Base-by-base conservation (phyloP, 2,888 invertebrate genomes). In the Nezara viridula region DNA sequence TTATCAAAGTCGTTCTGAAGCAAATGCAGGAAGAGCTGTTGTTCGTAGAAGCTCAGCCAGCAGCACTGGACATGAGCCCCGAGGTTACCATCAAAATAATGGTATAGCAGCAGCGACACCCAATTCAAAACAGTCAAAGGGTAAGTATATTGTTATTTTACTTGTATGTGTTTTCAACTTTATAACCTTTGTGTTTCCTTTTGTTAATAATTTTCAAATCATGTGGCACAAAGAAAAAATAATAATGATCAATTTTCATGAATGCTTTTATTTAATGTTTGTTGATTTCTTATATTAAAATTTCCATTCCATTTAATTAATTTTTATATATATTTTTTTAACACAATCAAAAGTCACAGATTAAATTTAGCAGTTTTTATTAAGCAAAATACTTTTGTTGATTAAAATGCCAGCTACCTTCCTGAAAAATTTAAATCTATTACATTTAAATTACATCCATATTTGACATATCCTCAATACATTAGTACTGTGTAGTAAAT, bases 81-180 rank as follows among this genome's bases (percentile, higher is more conserved):
- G 90, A 66, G 90, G 90, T 44, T 93, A 93, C 90, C 93, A 94
- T 89, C 93, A 93, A 90, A 92, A 92, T 14, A 93, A 93, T 90
- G 93, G 93, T 32, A 92, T 92, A 85, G 91, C 92, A 86, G 90
- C 91, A 52, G 91, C 91, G 86, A 87, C 90, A 90, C 44, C 91
- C 90, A 92, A 32, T 44, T n/a, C 91, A 92, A 92, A 92, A 90
- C 92, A 92, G 90, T 91, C 52, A 89, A 92, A 90, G 90, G 90
- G 90, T 90, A 89, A 73, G 49, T 73, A 19, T 24, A 16, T 47
- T 85, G 10, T 47, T n/a, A n/a, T 47, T n/a, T 85, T 16, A 85
- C n/a, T n/a, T 16, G 19, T 32, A 9, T 32, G 21, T 86, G 40
- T 52, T 37, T 86, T 86, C 47, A 37, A 44, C 44, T 81, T 81